A percentile compares a stretch with the other conserved stretches of the same genome.
Conservation (phyloP, 2,113 vertebrate genomes). For the Scytalopus superciliaris region DNA sequence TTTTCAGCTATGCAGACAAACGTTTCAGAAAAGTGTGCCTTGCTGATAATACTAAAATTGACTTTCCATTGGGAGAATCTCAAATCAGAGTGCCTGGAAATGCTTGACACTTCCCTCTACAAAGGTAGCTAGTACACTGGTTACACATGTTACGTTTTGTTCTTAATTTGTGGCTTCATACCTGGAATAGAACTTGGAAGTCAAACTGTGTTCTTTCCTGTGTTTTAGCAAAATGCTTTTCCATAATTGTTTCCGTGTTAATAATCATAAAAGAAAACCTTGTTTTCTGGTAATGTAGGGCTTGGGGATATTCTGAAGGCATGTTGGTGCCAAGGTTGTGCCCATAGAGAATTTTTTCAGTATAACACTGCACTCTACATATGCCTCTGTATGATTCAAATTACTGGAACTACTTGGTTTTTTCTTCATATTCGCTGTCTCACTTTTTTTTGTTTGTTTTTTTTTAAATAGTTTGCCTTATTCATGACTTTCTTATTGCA, state of each 20-base stretch:
- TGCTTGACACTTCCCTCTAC: background rate
- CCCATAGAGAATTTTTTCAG: background rate
- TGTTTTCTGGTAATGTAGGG: background rate
- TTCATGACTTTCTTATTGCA: background rate
- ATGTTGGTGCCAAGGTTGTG: background rate
- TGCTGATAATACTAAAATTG: background rate
- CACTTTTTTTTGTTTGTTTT: background rate
- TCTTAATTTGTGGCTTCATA: background rate
- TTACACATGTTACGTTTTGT: accelerated
- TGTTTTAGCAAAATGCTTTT: background rate
- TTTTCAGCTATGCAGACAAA: background rate
- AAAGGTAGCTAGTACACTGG: background rate
- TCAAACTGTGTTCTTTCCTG: background rate
- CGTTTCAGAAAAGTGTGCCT: background rate
- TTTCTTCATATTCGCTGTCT: background rate
- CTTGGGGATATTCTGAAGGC: background rate
- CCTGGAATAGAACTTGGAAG: background rate
- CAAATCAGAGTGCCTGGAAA: background rate
- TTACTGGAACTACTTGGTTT: background rate
- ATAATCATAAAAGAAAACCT: background rate
- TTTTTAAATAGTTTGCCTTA: background rate
- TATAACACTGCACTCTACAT: accelerated
- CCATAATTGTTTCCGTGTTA: background rate
- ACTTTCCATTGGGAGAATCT: background rate
- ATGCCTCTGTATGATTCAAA: background rate